These are phyloP conservation scores for Eupristina koningsbergeri DNA, from an alignment of 1,140 invertebrate genomes.

Conservation along the genomic window DNA sequence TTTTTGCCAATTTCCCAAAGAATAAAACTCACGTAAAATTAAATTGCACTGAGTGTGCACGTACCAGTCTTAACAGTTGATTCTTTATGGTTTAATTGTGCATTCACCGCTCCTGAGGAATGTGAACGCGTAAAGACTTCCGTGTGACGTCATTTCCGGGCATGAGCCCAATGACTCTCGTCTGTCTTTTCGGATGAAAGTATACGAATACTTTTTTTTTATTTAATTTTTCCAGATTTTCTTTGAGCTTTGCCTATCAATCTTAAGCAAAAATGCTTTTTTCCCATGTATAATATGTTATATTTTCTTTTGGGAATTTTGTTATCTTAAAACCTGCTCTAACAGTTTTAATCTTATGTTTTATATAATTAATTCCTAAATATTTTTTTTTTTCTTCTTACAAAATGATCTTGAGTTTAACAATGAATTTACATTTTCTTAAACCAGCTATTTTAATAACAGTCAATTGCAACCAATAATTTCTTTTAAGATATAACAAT, in stretches of 20 bases:
- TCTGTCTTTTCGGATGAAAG: neutral
- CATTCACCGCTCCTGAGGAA: slow-evolving; percentile 36
- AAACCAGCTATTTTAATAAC: neutral
- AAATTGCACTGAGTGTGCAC: slow-evolving; percentile 18
- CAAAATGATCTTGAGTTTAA: too few relatives aligned
- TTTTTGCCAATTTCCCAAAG: slow-evolving; percentile 42
- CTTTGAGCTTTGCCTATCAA: too few relatives aligned
- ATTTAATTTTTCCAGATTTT: neutral
- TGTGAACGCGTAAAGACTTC: slow-evolving; percentile 50
- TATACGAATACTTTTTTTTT: neutral
- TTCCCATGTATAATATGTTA: too few relatives aligned
- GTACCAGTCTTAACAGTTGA: slow-evolving; percentile 23
- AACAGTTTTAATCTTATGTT: too few relatives aligned
- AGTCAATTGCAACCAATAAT: neutral
- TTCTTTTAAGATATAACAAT: neutral
- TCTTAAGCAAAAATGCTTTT: too few relatives aligned
- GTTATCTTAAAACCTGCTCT: too few relatives aligned
- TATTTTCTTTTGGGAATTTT: too few relatives aligned
- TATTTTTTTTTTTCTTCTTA: too few relatives aligned
- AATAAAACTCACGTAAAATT: slow-evolving; percentile 39
- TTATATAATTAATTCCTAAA: too few relatives aligned
- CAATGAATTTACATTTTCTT: neutral
- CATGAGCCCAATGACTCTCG: neutral
- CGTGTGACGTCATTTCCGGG: slow-evolving; percentile 54
- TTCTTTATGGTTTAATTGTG: slow-evolving; percentile 47